Base-by-base conservation (phyloP, 2,113 vertebrate genomes). In the Semnornis frantzii region DNA sequence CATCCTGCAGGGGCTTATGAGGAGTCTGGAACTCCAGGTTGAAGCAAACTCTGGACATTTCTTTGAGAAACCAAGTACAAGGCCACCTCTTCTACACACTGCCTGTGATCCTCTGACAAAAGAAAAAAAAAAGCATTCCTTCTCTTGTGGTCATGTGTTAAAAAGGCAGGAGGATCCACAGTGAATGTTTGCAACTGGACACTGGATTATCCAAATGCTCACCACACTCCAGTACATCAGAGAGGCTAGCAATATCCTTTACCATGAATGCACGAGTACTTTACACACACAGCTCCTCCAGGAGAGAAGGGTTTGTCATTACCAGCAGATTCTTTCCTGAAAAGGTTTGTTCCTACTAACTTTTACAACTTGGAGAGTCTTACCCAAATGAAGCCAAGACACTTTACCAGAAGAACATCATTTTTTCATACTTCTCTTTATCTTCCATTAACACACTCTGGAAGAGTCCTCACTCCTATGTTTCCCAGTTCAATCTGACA, bases 31-130 rank as follows among this genome's bases (percentile, higher is more conserved):
- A 72, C 44, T 73, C 65, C 8, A 1, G 31, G 31, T 31, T 70
- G 69, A 69, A 82, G 39, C 5, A 2, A 90, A 72, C 58, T 37
- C 31, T 23, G 23, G 24, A 71, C 24, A 3, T 10, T 64, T 44
- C 25, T 44, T 23, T 42, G 69, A 86, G 62, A 73, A 70, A 68
- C 21, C 24, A 68, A 50, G 54, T 48, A n/a, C 33, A n/a, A 27
- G 0, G 0, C 10, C 4, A 5, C 42, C 48, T 0, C 0, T 31
- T 42, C 10, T 16, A 31, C 54, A 59, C 7, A 4, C 12, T 1
- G 1, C 44, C 33, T 27, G 30, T 14, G 71, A 68, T 92, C 19
- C 46, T 82, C 34, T 6, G 4, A 48, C 17, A 37, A 39, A 39
- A 39, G 11, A 39, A 39, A 39, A 39, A 11, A 69, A 55, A 82